Evolutionary conservation across 2,888 invertebrate genomes (phyloP).

Genomic region (Sabellastarte sp.): DNA sequence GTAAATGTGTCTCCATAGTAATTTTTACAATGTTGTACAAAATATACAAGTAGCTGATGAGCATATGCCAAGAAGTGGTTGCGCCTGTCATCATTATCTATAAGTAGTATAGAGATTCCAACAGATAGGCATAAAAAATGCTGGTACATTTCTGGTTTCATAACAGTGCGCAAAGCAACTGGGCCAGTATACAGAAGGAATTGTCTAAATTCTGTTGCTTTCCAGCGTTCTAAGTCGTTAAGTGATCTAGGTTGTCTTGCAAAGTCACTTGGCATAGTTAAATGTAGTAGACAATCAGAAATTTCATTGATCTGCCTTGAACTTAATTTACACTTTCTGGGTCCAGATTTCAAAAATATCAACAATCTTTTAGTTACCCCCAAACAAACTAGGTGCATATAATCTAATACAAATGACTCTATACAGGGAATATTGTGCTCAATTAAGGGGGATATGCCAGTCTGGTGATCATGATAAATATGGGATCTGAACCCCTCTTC

Average conservation of each 20-base stretch:
- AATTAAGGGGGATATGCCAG: too few relatives aligned
- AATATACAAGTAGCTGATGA: conserved; percentile 15
- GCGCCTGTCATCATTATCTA: too few relatives aligned
- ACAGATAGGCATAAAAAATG: conserved; percentile 33
- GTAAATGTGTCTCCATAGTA: conserved; percentile 6
- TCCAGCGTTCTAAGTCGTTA: too few relatives aligned
- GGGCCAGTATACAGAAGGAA: too few relatives aligned
- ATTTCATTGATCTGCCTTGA: conserved; percentile 5
- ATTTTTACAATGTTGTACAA: conserved; percentile 4
- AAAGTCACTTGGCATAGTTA: conserved; percentile 26
- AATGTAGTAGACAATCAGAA: conserved; percentile 11
- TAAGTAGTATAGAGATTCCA: conserved; percentile 27
- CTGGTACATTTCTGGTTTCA: too few relatives aligned
- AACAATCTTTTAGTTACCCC: conserved; percentile 37
- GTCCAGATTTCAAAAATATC: conserved; percentile 30
- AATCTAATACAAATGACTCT: too few relatives aligned
- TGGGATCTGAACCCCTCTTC: too few relatives aligned
- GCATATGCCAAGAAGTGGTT: conserved; percentile 8
- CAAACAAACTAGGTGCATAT: conserved; percentile 44
- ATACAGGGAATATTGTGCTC: too few relatives aligned
- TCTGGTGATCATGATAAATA: too few relatives aligned
- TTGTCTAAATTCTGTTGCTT: too few relatives aligned
- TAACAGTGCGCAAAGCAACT: too few relatives aligned
- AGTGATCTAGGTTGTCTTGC: too few relatives aligned
- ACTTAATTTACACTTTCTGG: conserved; percentile 14